Conservation (phyloP, 2,888 invertebrate species). For the Tetragnatha montana region DNA sequence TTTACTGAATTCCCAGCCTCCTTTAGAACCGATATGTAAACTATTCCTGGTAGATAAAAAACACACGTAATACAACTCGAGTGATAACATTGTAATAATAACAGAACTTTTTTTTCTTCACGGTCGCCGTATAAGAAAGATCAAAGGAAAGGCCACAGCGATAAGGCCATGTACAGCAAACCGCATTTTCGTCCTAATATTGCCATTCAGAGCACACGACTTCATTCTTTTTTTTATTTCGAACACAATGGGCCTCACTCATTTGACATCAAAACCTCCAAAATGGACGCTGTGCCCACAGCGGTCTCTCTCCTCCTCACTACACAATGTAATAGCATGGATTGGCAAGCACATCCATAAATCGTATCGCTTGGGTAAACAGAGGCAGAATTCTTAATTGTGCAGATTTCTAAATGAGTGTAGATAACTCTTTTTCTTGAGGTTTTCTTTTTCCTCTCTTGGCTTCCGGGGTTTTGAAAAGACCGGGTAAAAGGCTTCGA, state of each 20-base stretch:
- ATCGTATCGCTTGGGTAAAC: conserved; percentile 52
- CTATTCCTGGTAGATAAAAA: not conserved
- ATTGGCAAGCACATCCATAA: conserved; percentile 41
- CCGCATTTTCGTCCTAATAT: conserved; percentile 23
- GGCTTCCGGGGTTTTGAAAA: conserved; percentile 62
- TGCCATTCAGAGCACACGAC: conserved; percentile 24
- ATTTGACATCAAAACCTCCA: conserved; percentile 48
- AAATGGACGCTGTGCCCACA: conserved; percentile 41
- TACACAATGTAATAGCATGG: conserved; percentile 54
- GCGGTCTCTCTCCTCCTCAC: conserved; percentile 26
- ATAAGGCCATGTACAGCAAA: conserved; percentile 4
- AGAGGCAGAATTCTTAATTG: conserved; percentile 54
- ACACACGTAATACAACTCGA: conserved; percentile 11
- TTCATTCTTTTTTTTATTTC: conserved; percentile 8
- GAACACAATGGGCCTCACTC: conserved; percentile 48
- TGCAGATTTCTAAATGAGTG: conserved; percentile 32
- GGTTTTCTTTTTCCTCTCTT: not conserved
- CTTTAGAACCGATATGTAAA: not conserved
- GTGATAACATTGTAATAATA: conserved; percentile 29
- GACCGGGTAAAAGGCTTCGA: conserved; percentile 29
- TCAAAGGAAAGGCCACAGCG: not conserved
- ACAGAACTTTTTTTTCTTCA: conserved; percentile 9
- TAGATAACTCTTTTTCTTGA: conserved; percentile 1
- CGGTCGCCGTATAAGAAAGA: not conserved
- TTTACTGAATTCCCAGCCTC: too few species aligned